A percentile compares a stretch with the other conserved stretches of the same genome.
Evolutionary conservation across 2,888 invertebrate species (phyloP).

Genomic region (Aleiodes testaceus): DNA sequence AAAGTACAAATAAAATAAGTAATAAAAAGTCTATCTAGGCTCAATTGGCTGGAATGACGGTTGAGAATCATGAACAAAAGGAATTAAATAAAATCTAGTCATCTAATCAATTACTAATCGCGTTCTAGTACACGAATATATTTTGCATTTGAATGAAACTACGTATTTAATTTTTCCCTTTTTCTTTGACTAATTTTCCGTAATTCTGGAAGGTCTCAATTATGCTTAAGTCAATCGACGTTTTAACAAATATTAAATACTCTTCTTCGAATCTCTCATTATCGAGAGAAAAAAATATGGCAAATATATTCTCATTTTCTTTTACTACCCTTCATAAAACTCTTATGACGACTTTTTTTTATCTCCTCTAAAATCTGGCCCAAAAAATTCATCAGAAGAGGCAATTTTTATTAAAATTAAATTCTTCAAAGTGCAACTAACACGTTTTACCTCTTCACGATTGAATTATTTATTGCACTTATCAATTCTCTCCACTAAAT

Average conservation of each 20-base stretch:
- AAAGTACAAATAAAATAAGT: neutral
- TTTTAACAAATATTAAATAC: conserved; percentile 25
- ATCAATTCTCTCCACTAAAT: neutral
- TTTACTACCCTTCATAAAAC: neutral
- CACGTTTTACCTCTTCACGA: neutral
- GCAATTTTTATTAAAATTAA: neutral
- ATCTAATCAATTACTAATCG: conserved; percentile 14
- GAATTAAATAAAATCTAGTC: conserved; percentile 4
- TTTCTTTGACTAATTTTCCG: neutral
- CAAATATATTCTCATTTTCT: neutral
- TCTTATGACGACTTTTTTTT: neutral
- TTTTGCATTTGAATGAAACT: neutral
- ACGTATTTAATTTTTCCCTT: neutral
- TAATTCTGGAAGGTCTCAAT: conserved; percentile 3
- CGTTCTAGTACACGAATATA: conserved; percentile 25
- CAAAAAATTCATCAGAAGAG: neutral
- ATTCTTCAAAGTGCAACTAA: neutral
- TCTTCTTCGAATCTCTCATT: neutral
- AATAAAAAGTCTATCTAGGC: conserved; percentile 13
- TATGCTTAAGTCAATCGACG: neutral
- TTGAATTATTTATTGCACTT: conserved; percentile 25
- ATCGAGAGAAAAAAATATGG: conserved; percentile 2
- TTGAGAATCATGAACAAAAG: conserved; percentile 19
- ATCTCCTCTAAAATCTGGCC: neutral
- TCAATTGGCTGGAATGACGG: conserved; percentile 27